Evolutionary conservation across 2,797 vertebrate genomes (phyloP).

Genomic region (Gymnodraco acuticeps): DNA sequence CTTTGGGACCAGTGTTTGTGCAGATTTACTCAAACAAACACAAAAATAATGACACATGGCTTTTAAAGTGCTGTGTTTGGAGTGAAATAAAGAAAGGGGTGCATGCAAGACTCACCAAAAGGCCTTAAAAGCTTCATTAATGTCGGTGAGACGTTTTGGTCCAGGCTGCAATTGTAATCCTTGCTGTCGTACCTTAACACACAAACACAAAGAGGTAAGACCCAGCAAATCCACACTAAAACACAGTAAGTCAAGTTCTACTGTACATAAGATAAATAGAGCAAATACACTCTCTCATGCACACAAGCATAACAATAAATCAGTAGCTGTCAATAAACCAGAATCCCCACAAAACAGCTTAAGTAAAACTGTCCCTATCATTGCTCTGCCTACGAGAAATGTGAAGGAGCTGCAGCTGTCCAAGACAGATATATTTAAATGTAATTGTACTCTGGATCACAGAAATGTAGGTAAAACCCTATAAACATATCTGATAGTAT

Average conservation of each 20-base stretch:
- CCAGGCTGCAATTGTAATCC: constrained; percentile 61
- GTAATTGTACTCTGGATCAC: not conserved
- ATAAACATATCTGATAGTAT: not conserved
- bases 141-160: constrained; percentile 72
- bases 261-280: constrained; percentile 48
- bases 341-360: not conserved
- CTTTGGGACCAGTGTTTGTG: constrained; percentile 6
- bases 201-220: constrained; percentile 20
- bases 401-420: not conserved
- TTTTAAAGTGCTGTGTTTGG: not conserved
- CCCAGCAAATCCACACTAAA: constrained; percentile 13
- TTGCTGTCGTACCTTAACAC: constrained; percentile 66
- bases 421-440: not conserved
- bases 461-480: not conserved
- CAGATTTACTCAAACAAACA: constrained; percentile 14
- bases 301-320: constrained; percentile 29
- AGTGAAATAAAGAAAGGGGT: not conserved
- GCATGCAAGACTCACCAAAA: constrained; percentile 79
- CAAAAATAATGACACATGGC: not conserved
- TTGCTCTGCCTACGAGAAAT: not conserved
- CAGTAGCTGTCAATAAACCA: constrained; percentile 9
- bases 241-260: constrained; percentile 12
- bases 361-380: not conserved
- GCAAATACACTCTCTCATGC: not conserved
- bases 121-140: constrained; percentile 85